phyloP scores from a whole-genome alignment of 2,888 invertebrate genomes.

The Odontothrips loti region DNA sequence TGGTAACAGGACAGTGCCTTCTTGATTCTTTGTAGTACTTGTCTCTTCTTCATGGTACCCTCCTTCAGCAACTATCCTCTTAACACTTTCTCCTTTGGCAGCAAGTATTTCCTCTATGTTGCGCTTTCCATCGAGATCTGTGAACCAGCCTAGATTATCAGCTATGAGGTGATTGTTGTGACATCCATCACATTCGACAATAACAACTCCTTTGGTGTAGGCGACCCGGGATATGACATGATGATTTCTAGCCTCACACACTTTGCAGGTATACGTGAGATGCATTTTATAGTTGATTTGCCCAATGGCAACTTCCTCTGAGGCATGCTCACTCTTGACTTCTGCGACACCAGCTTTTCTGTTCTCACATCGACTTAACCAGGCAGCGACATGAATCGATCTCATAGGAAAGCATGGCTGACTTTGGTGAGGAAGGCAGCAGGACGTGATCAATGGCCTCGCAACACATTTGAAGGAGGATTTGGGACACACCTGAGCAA shows the following conservation, averaged over 20 bases:
- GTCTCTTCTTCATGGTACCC: background rate
- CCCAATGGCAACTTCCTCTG: conserved; percentile 39
- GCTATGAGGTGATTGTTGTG: conserved; percentile 89
- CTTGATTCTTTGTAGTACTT: background rate
- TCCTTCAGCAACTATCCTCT: conserved; percentile 10
- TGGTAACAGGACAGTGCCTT: background rate
- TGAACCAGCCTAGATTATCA: conserved; percentile 94
- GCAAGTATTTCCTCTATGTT: conserved; percentile 90
- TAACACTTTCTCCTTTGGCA: conserved; percentile 79
- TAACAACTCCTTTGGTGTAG: conserved; percentile 85
- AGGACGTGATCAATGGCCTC: too few relatives aligned
- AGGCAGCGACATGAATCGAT: too few relatives aligned
- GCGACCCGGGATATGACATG: conserved; percentile 80
- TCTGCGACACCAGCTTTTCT: background rate
- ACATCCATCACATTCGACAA: conserved; percentile 85
- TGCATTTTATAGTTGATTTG: conserved; percentile 58
- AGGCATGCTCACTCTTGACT: background rate
- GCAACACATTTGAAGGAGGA: too few relatives aligned
- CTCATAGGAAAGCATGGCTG: too few relatives aligned
- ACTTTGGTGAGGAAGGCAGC: too few relatives aligned
- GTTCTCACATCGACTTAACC: too few relatives aligned
- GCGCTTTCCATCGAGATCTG: conserved; percentile 63
- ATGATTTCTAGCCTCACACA: conserved; percentile 70
- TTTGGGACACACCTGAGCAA: background rate
- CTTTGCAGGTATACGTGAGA: conserved; percentile 83